These are phyloP conservation scores for Synodontis membranacea DNA, from an alignment of 2,113 vertebrate species.

Conservation along the genomic window DNA sequence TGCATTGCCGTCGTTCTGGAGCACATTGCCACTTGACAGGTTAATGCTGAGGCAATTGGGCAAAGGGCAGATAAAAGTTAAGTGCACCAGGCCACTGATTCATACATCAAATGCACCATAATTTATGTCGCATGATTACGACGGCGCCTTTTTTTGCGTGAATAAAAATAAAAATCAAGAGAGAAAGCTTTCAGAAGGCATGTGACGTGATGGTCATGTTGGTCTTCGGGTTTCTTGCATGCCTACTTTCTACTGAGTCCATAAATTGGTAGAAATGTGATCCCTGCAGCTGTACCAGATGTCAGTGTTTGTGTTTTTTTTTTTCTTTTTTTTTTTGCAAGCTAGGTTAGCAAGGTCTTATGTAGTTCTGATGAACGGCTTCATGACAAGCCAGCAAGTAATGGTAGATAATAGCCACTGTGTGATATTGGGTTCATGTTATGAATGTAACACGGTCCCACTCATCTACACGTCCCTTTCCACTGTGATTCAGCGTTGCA, in stretches of 20 bases:
- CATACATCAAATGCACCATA: background rate
- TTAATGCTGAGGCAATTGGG: conserved; percentile 35
- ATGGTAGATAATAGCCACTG: conserved; percentile 11
- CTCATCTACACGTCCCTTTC: conserved; percentile 1
- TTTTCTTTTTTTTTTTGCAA: background rate
- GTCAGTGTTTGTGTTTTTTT: background rate
- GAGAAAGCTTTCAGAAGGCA: background rate
- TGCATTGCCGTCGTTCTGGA: conserved; percentile 37
- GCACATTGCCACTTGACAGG: conserved; percentile 27
- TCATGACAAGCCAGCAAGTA: background rate
- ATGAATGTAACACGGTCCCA: background rate
- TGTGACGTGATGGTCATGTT: background rate
- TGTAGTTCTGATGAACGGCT: conserved; percentile 1
- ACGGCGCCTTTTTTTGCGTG: background rate
- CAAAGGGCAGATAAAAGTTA: conserved; percentile 34
- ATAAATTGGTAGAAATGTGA: background rate
- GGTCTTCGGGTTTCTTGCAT: background rate
- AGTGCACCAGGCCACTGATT: conserved; percentile 9
- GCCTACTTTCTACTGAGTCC: background rate
- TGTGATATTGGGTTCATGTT: conserved; percentile 11
- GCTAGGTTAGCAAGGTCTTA: background rate
- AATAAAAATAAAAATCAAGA: background rate
- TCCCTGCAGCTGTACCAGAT: background rate
- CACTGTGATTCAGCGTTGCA: conserved; percentile 14
- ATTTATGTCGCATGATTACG: background rate